A percentile compares a stretch with the other conserved stretches of the same genome.
Evolutionary conservation across 2,113 vertebrate genomes (phyloP).

Genomic region (Phalacrocorax carbo): DNA sequence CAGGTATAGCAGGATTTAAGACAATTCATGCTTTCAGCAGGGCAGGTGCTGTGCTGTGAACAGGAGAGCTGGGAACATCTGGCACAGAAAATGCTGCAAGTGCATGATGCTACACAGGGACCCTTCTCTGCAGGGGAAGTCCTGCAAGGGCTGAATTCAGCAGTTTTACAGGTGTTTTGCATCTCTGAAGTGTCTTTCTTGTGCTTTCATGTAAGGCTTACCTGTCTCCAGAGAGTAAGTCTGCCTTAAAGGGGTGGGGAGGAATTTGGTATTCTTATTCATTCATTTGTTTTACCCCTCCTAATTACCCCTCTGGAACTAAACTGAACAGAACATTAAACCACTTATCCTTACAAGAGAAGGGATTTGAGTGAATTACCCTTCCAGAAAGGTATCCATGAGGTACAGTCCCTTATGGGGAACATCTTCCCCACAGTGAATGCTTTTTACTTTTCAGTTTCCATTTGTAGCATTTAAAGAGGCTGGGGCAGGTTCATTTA

Average conservation of each 20-base stretch:
- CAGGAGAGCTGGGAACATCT: not conserved
- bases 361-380: not conserved
- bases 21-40: rapidly evolving
- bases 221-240: not conserved
- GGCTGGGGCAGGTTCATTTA: not conserved
- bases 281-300: not conserved
- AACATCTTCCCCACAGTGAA: not conserved
- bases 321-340: not conserved
- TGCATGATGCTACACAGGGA: not conserved
- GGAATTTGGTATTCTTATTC: not conserved
- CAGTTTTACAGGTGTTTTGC: not conserved
- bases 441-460: not conserved
- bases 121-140: not conserved
- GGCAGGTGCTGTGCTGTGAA: not conserved
- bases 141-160: not conserved
- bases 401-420: not conserved
- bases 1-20: not conserved
- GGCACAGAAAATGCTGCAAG: not conserved
- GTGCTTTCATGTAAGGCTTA: not conserved
- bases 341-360: not conserved
- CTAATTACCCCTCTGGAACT: not conserved
- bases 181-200: not conserved
- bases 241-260: not conserved
- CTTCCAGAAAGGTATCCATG: not conserved
- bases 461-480: not conserved